These are phyloP conservation scores for Euphonia xanthogaster DNA, from an alignment of 2,797 vertebrate genomes.

Conservation along the genomic window DNA sequence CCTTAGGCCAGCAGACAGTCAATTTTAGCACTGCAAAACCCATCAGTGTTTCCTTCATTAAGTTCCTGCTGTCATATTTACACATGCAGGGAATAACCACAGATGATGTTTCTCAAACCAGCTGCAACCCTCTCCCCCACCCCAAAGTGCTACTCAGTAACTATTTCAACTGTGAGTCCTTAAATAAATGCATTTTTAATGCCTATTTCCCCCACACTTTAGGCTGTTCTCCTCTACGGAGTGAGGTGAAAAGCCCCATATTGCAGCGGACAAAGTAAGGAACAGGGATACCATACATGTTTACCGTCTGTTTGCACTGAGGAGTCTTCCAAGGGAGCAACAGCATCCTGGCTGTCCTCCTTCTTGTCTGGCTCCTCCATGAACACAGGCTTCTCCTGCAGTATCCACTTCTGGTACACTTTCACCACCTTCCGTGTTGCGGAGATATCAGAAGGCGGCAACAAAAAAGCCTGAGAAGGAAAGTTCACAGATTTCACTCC, in stretches of 20 bases:
- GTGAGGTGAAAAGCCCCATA: not conserved
- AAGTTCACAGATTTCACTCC: not conserved
- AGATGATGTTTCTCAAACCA: not conserved
- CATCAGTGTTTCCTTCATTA: not conserved
- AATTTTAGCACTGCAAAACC: not conserved
- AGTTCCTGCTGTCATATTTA: not conserved
- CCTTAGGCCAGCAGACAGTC: not conserved
- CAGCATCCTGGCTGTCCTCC: constrained; percentile 76
- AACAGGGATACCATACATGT: constrained; percentile 70
- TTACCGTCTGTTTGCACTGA: constrained; percentile 72
- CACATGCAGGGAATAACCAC: not conserved
- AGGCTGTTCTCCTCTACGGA: not conserved
- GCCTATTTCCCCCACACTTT: not conserved
- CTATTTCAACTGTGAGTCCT: not conserved
- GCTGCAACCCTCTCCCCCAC: not conserved
- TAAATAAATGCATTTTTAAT: not conserved
- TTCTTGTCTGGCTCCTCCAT: constrained; percentile 91
- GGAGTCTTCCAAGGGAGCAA: constrained; percentile 69
- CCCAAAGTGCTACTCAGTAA: not conserved
- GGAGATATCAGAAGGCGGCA: constrained; percentile 92
- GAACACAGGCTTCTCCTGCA: constrained; percentile 90
- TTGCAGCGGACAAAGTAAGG: not conserved
- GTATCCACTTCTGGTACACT: constrained; percentile 95
- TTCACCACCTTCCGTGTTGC: constrained; percentile 93
- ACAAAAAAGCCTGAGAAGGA: constrained; percentile 86